Conservation (phyloP, 2,113 vertebrate species). For the Ammodytes marinus region DNA sequence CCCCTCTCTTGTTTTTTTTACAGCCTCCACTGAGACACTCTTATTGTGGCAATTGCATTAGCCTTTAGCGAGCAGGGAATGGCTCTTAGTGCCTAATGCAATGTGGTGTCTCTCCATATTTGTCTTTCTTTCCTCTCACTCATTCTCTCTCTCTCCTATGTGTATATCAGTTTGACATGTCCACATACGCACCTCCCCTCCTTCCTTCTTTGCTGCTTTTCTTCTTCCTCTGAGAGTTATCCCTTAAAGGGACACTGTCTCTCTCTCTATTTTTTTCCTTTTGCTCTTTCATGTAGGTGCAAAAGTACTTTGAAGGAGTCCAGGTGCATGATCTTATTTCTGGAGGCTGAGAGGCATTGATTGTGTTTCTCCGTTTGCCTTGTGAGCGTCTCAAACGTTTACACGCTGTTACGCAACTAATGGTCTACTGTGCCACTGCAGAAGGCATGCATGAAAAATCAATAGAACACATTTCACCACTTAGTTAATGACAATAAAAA, state of each 20-base stretch:
- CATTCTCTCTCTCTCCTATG: slow-evolving; percentile 50
- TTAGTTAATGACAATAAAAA: slow-evolving; percentile 18
- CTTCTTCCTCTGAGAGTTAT: slow-evolving; percentile 67
- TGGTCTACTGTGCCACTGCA: slow-evolving; percentile 40
- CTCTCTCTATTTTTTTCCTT: slow-evolving; percentile 6
- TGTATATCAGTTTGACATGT: slow-evolving; percentile 72
- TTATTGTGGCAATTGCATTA: slow-evolving; percentile 87
- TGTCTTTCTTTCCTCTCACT: slow-evolving; percentile 53
- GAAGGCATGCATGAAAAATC: slow-evolving; percentile 42
- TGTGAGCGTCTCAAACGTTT: slow-evolving; percentile 63
- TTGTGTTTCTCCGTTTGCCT: slow-evolving; percentile 65
- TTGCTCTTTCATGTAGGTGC: slow-evolving; percentile 44
- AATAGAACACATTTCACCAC: slow-evolving; percentile 37
- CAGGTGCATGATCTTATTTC: slow-evolving; percentile 68
- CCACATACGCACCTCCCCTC: slow-evolving; percentile 73
- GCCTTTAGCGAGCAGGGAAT: slow-evolving; percentile 80
- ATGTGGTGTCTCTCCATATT: slow-evolving; percentile 72
- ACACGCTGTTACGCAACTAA: slow-evolving; percentile 47
- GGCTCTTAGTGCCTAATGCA: slow-evolving; percentile 84
- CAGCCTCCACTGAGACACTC: slow-evolving; percentile 82
- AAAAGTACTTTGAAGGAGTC: slow-evolving; percentile 48
- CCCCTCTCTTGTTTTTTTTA: slow-evolving; percentile 73
- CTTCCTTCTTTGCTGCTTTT: slow-evolving; percentile 68
- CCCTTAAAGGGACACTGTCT: slow-evolving; percentile 81
- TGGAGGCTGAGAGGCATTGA: slow-evolving; percentile 60